Conservation (phyloP, 2,797 vertebrate genomes). For the Hapalemur alaotrensis region DNA sequence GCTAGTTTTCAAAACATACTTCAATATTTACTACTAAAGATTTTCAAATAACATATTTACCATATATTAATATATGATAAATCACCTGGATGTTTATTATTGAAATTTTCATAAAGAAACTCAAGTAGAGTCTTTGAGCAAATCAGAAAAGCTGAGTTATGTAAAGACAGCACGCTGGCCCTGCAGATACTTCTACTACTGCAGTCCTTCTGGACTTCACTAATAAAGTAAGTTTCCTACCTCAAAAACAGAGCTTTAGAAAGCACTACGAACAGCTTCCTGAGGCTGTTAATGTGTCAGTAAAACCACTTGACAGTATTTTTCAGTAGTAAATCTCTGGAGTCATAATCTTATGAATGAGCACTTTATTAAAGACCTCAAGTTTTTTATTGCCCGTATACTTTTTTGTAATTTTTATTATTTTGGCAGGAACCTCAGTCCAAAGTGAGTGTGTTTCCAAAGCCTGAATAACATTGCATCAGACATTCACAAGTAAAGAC, state of each 20-base stretch:
- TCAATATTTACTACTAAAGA: background rate
- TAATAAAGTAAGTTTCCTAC: conserved; percentile 48
- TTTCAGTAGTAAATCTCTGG: conserved; percentile 65
- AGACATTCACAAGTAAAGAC: conserved; percentile 48
- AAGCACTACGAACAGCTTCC: conserved; percentile 11
- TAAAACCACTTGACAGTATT: conserved; percentile 35
- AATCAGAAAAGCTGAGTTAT: background rate
- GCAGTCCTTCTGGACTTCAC: background rate
- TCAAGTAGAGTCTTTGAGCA: background rate
- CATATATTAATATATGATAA: background rate
- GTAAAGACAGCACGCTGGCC: background rate
- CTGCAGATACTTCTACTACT: background rate
- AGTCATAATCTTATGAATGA: conserved; percentile 61
- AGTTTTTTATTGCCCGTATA: conserved; percentile 49
- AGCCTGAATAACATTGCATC: conserved; percentile 29
- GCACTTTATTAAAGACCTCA: conserved; percentile 64
- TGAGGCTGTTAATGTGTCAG: conserved; percentile 23
- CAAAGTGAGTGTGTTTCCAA: conserved; percentile 48
- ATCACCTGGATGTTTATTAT: background rate
- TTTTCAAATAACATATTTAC: background rate
- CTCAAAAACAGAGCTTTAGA: conserved; percentile 54
- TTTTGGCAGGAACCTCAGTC: conserved; percentile 51
- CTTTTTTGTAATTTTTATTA: conserved; percentile 63
- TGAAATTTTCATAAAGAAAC: background rate
- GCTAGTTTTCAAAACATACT: background rate